These are phyloP conservation scores for Tetrao urogallus DNA, from an alignment of 2,113 vertebrate genomes.

Conservation along the genomic window DNA sequence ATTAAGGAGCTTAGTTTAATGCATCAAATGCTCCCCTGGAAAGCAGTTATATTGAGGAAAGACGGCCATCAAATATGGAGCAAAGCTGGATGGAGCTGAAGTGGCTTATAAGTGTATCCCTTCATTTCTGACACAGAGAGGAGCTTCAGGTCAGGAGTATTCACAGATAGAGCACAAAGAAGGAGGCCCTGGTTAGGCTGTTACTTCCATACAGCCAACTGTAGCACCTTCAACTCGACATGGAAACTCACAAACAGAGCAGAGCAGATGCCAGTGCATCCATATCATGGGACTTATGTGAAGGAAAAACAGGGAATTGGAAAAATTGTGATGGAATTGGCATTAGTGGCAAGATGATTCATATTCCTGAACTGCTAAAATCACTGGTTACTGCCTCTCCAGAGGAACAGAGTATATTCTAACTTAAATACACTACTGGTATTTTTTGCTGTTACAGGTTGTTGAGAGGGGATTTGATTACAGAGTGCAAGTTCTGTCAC, in stretches of 20 bases:
- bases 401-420: neutral
- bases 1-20: neutral
- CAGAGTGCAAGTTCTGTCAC: neutral
- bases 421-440: neutral
- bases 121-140: neutral
- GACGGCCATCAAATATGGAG: accelerated
- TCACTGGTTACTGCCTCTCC: neutral
- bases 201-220: neutral
- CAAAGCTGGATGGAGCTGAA: neutral
- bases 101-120: neutral
- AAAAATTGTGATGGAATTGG: constrained; percentile 1
- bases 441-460: constrained; percentile 15
- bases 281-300: neutral
- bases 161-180: neutral
- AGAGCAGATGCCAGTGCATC: neutral
- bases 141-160: neutral
- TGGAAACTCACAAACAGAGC: neutral
- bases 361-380: neutral
- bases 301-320: constrained; percentile 43
- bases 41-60: neutral
- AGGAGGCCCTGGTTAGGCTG: neutral
- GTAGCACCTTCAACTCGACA: neutral
- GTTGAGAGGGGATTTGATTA: constrained; percentile 45
- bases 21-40: neutral
- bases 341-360: constrained; percentile 40